Percentiles rank a stretch among this genome's conserved stretches.
Evolutionary conservation across 2,888 invertebrate species (phyloP).

Genomic region (Lasioglossum oenotherae): DNA sequence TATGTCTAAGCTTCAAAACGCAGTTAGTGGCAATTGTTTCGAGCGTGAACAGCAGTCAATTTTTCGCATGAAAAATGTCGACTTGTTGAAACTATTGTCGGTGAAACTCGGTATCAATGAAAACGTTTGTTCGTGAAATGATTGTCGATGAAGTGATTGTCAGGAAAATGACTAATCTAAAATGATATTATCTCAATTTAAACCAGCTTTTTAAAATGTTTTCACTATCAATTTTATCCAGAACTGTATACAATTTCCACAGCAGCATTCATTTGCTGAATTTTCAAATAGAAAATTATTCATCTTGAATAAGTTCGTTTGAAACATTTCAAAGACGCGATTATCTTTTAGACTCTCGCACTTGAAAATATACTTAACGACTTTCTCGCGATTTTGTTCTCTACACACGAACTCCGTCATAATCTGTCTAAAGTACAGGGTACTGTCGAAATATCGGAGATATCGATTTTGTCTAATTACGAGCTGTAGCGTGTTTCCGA

Average conservation of each 20-base stretch:
- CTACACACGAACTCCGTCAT: conserved; percentile 5
- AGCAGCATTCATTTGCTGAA: not conserved
- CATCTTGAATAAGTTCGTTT: not conserved
- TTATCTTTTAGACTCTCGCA: not conserved
- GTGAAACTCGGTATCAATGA: too few species aligned
- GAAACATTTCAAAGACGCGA: too few species aligned
- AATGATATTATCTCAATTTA: too few species aligned
- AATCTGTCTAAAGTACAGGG: conserved; percentile 9
- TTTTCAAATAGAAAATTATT: not conserved
- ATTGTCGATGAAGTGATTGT: too few species aligned
- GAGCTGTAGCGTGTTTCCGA: conserved; percentile 23
- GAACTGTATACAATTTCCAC: not conserved
- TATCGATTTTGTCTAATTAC: conserved; percentile 39
- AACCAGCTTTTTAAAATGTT: not conserved
- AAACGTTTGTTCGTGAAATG: too few species aligned
- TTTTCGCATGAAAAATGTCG: too few species aligned
- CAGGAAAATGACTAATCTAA: too few species aligned
- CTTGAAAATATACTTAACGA: not conserved
- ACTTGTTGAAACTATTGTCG: too few species aligned
- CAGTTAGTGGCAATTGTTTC: too few species aligned
- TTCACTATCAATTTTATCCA: not conserved
- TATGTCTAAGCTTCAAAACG: too few species aligned
- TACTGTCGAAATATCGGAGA: conserved; percentile 24
- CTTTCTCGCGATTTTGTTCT: not conserved
- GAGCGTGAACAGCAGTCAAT: too few species aligned